Evolutionary conservation across 2,113 vertebrate species (phyloP), one percentile per base, ranked within the genome.

Genomic region (Hydrolagus affinis): DNA sequence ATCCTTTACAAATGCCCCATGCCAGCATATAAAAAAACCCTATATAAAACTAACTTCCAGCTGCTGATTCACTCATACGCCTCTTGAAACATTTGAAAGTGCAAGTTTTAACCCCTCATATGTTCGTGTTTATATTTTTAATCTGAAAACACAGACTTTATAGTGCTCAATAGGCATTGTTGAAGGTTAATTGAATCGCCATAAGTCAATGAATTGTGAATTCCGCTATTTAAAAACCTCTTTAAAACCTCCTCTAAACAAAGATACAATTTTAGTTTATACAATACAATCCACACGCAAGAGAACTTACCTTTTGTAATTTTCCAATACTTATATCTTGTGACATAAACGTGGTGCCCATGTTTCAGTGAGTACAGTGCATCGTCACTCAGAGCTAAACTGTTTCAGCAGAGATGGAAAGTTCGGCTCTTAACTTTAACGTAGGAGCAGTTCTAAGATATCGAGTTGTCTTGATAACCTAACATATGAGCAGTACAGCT

Each of bases 231-330:
- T 28, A 66, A 83, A 66, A 14, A 68, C 25, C 30, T 57, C 25
- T n/a, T 19, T 80, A 25, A 83, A 11, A 66, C 60, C 64, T 15
- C 60, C 44, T 83, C 30, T 59, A 83, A 74, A 19, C 17, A 83
- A 23, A n/a, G 21, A 59, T 0, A 30, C 30, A 23, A 68, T 14
- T 32, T 3, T 17, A 8, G 15, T n/a, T n/a, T n/a, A n/a, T n/a
- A n/a, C n/a, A 32, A 25, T 12, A 66, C 30, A 44, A 44, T 44
- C 15, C 21, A 15, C 15, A 30, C n/a, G 60, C 7, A 12, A 62
- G 44, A 6, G 8, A 68, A 83, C 62, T 83, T 83, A 83, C 78
- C 78, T 83, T 83, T 17, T 68, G 15, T 10, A 83, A 68, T 59
- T 83, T 83, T 17, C 28, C 62, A 83, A 17, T 66, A 10, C 25